These are phyloP conservation scores for Pygocentrus nattereri DNA, from an alignment of 2,797 vertebrate genomes.

Conservation along the genomic window DNA sequence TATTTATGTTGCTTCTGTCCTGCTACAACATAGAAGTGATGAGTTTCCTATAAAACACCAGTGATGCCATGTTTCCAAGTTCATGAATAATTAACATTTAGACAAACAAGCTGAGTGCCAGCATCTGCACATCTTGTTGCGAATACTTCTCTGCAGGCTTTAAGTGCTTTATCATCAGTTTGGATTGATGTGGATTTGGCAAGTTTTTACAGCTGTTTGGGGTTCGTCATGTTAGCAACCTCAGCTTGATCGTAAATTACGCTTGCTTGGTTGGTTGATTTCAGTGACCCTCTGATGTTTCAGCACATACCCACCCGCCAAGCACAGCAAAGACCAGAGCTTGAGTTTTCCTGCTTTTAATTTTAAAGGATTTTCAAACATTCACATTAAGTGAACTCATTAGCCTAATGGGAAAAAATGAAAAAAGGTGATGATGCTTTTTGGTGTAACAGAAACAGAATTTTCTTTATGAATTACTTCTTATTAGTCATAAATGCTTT, in stretches of 20 bases:
- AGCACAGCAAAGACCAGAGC: not conserved
- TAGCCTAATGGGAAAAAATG: not conserved
- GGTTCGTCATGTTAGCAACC: conserved; percentile 19
- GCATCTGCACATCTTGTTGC: conserved; percentile 21
- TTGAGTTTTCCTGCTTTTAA: conserved; percentile 13
- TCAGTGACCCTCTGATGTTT: conserved; percentile 21
- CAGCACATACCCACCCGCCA: not conserved
- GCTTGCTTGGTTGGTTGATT: conserved; percentile 44
- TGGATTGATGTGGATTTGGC: conserved; percentile 26
- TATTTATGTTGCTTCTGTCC: not conserved
- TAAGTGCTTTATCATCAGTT: conserved; percentile 28
- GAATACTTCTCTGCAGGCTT: conserved; percentile 9
- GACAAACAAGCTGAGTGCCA: conserved; percentile 32
- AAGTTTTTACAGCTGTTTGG: conserved; percentile 27
- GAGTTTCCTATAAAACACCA: conserved; percentile 31
- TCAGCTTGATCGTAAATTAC: conserved; percentile 34
- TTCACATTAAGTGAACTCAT: conserved; percentile 14
- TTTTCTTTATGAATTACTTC: not conserved
- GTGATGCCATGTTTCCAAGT: conserved; percentile 23
- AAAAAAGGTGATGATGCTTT: too few relatives aligned
- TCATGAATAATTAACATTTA: conserved; percentile 47
- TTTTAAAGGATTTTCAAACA: conserved; percentile 4
- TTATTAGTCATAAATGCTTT: not conserved
- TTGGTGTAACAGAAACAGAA: not conserved
- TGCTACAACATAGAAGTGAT: conserved; percentile 12